Evolutionary conservation across 2,888 invertebrate species (phyloP), one percentile per base, ranked within the genome.

Genomic region (Drosophila lacicola): DNA sequence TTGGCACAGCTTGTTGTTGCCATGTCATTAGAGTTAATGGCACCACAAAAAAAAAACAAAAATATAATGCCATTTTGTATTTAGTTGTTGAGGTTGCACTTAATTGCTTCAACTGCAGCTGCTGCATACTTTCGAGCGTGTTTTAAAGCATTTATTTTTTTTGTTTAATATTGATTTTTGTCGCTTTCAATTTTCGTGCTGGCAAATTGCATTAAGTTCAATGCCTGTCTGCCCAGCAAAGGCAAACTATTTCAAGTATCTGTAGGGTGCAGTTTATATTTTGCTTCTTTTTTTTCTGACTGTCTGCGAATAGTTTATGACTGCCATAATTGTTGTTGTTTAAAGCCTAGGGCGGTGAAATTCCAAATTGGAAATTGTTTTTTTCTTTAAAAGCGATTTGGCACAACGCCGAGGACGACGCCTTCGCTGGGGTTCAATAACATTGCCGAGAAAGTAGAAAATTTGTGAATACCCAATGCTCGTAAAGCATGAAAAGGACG

Each of bases 401-500:
- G 75, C 67, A 63, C 58, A 53, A 71, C 66, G 74, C 74, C 70
- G 80, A 41, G 67, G 64, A 63, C 46, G 74, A 67, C 69, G 80
- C 60, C 62, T 57, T 47, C 57, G 54, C 36, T 33, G 44, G 82
- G 62, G 83, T 83, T 83, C 83, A 88, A 83, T 83, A 83, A 57
- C 82, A 87, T 56, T 46, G 55, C 44, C 21, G 60, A 53, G 57
- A 58, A 65, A 55, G 49, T 34, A 58, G 53, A 56, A 62, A 67
- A 53, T 64, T 70, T 49, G 29, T 33, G 63, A 53, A 54, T 54
- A 49, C 60, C 68, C 49, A 55, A 37, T 13, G 73, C 64, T 87
- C 87, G 75, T 85, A 84, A 87, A 78, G 62, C 50, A 80, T 63
- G 58, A 51, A 74, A 81, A 80, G 86, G 68, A 74, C 80, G 70